These are phyloP conservation scores for Gorsachius goisagi DNA, from an alignment of 2,113 vertebrate genomes.

Conservation along the genomic window DNA sequence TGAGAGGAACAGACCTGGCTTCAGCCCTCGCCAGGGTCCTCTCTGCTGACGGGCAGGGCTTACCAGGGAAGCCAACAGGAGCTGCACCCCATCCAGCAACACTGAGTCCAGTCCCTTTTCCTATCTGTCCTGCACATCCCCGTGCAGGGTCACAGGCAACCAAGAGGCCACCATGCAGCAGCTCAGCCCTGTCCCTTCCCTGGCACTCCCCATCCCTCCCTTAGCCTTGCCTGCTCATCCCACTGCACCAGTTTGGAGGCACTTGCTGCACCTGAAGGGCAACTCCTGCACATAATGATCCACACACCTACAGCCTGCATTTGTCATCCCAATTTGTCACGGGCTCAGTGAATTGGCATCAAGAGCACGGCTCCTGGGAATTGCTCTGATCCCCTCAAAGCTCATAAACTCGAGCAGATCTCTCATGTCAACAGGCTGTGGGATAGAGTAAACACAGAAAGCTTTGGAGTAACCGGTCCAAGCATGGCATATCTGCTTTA, in stretches of 20 bases:
- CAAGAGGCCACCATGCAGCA: background rate
- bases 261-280: background rate
- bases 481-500: background rate
- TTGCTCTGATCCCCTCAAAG: slow-evolving; percentile 46
- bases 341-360: slow-evolving; percentile 28
- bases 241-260: background rate
- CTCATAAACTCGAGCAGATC: slow-evolving; percentile 26
- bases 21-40: background rate
- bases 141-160: fast-evolving
- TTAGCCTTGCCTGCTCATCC: background rate
- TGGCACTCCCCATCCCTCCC: background rate
- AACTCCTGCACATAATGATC: background rate
- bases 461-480: background rate
- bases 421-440: slow-evolving; percentile 41
- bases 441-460: slow-evolving; percentile 28
- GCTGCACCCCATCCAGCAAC: background rate
- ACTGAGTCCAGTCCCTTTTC: background rate
- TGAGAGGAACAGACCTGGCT: background rate
- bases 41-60: background rate
- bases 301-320: background rate
- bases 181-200: background rate
- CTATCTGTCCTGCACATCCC: background rate
- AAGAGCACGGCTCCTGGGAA: slow-evolving; percentile 3
- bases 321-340: slow-evolving; percentile 46
- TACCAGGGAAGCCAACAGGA: background rate